phyloP scores from a whole-genome alignment of 2,797 vertebrate species.

The Ctenopoma multispine region DNA sequence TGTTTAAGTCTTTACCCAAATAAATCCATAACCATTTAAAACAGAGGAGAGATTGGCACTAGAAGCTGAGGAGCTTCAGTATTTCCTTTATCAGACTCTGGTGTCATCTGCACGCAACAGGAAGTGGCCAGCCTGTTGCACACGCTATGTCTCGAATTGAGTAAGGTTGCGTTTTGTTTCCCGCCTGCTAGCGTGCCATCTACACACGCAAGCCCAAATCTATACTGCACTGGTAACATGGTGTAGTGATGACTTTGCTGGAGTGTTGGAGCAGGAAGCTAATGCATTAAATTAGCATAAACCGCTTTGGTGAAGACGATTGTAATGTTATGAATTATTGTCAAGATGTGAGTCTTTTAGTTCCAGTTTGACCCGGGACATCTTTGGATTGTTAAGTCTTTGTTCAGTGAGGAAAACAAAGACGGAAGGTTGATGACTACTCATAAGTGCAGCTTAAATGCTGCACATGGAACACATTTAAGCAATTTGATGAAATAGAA shows the following conservation, averaged over 20 bases:
- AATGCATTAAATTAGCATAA: neutral
- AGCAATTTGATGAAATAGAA: too few relatives aligned
- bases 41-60: neutral
- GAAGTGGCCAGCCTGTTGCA: constrained; percentile 64
- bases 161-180: constrained; percentile 7
- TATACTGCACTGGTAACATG: constrained; percentile 15
- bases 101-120: constrained; percentile 55
- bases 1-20: neutral
- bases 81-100: constrained; percentile 60
- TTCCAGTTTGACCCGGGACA: neutral
- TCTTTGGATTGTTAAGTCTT: neutral
- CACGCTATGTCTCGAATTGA: constrained; percentile 27
- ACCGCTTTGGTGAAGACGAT: neutral
- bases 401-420: neutral
- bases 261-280: neutral
- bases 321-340: neutral
- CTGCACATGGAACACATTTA: too few relatives aligned
- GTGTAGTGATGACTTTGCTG: neutral
- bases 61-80: constrained; percentile 21
- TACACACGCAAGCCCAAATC: neutral
- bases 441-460: too few relatives aligned
- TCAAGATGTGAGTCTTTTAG: neutral
- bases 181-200: neutral
- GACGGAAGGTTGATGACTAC: too few relatives aligned
- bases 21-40: neutral